Percentiles rank a stretch among this genome's conserved stretches.
Conservation (phyloP, 2,888 invertebrate species). For the Spisula solida region DNA sequence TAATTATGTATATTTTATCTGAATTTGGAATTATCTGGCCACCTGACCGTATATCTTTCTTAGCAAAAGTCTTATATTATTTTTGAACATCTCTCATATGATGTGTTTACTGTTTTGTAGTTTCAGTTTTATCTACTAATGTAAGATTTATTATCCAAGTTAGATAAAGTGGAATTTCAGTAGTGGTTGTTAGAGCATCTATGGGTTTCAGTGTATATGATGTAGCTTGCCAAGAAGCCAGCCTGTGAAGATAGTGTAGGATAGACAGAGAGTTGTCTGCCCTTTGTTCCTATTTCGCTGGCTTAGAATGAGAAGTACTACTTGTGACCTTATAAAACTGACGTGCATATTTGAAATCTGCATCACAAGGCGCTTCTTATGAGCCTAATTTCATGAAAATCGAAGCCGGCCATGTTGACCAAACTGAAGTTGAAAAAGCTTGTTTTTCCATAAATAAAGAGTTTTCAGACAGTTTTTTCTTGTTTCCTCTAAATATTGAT, state of each 20-base stretch:
- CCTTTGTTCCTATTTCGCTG: not conserved
- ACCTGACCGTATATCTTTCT: not conserved
- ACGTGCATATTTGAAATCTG: no score
- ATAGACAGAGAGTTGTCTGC: not conserved
- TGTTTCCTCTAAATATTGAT: no score
- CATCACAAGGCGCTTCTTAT: no score
- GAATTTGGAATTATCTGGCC: not conserved
- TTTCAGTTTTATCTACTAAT: not conserved
- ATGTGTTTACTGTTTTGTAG: not conserved
- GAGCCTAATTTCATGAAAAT: no score
- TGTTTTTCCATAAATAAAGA: no score
- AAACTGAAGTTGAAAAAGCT: no score
- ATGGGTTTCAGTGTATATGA: not conserved
- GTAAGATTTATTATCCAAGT: not conserved
- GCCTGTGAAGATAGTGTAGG: not conserved
- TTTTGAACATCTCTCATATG: not conserved
- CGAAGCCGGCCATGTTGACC: no score
- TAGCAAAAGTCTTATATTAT: no score
- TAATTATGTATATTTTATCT: not conserved
- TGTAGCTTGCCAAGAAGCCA: not conserved
- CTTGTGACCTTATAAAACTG: no score
- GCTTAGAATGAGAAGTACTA: no score
- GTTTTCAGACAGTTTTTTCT: no score
- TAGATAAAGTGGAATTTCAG: not conserved
- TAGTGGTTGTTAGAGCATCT: no score